Base-by-base conservation (phyloP, 1,140 invertebrate species). In the Papilio glaucus region DNA sequence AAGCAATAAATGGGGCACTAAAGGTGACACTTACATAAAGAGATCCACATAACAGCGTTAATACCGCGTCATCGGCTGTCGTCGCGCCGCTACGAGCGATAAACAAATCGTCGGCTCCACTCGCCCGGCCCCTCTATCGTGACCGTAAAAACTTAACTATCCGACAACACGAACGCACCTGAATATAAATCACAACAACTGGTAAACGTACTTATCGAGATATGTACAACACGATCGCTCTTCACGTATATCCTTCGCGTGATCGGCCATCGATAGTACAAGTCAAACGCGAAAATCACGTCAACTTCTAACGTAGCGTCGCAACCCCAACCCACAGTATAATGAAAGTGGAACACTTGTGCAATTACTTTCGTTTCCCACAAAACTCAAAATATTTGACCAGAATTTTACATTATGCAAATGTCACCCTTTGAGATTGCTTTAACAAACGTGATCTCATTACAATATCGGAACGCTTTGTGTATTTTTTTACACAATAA, bases 121-220 rank as follows among this genome's bases (percentile, higher is more conserved):
- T 87, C 83, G 79, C 73, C 72, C 72, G 72, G 74, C 79, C 85
- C 85, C 87, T 85, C 83, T 90, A 89, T 90, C 86, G 82, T 81
- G 85, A 79, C 82, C 81, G 79, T 92, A 91, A 91, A 90, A 90
- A 88, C 82, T 89, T 89, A 91, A 91, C 85, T 91, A 92, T 89
- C 84, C 82, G 82, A 85, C 82, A 81, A 88, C 89, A 90, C 85
- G 87, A 85, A 88, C 77, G 85, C 85, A 85, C 86, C 82, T 86
- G 78, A 85, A 86, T 89, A 86, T 88, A 91, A 90, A 92, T 90
- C 86, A 89, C 80, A 80, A 84, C 74, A 84, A 85, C 84, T 84
- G 71, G 80, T 86, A 88, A 57, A 82, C 71, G 78, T 79, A 89
- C 83, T 88, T 90, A 90, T 91, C 87, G 77, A 86, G 84, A 81